Evolutionary conservation across 2,888 invertebrate species (phyloP), one percentile per base, ranked within the genome.

Genomic region (Candidula unifasciata): DNA sequence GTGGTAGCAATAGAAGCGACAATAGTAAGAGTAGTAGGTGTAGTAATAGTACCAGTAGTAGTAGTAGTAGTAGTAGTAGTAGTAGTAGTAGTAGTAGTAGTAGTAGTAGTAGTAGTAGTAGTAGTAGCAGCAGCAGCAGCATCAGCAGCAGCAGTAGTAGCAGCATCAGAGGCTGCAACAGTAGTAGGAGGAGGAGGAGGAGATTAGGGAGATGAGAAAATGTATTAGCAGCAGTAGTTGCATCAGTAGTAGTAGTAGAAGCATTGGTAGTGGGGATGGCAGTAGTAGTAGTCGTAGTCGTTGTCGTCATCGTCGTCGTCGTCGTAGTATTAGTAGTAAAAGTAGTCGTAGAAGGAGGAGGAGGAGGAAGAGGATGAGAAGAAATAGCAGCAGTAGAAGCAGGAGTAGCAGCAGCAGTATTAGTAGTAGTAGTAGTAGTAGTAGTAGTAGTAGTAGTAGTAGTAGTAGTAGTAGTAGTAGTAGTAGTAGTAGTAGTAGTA

Each of bases 381-480:
- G 79, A 64, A 64, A 37, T 79, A 79, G 79, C 64, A 60, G 79
- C 64, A 79, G 64, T 79, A 79, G 79, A 64, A 79, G 79, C 64
- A 79, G 64, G 60, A 10, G 79, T 79, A 52, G n/a, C n/a, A 54
- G n/a, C n/a, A n/a, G n/a, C n/a, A n/a, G n/a, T n/a, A n/a, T n/a
- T n/a, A n/a, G n/a, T n/a, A n/a, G n/a, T 79, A 64, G 79, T 79
- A 64, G 66, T 60, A 79, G 79, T 79, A 79, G 79, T 79, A 79
- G 79, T 79, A 79, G 64, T 79, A 64, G 79, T 79, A 64, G 66
- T 79, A 60, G 79, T 79, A 79, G 79, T 79, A 79, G 79, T 79
- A 79, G 64, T 79, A 79, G 79, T 60, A 79, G 79, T 79, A 79
- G 79, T 60, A 79, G 79, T 60, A 79, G 79, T 60, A 64, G 64